phyloP scores from a whole-genome alignment of 2,888 invertebrate genomes.

The Scelioninae gen. 2 region DNA sequence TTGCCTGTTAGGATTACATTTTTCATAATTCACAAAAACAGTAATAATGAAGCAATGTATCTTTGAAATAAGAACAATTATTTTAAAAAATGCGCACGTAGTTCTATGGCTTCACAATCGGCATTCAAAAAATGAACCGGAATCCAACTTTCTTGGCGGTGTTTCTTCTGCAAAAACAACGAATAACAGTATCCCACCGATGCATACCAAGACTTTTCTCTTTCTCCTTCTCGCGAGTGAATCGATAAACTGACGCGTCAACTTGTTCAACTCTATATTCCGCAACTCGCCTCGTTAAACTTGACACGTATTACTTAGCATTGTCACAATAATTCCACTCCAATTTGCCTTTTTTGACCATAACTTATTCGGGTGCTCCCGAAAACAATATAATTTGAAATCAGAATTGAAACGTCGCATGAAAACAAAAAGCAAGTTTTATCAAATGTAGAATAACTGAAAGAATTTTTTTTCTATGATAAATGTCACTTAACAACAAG shows the following conservation, averaged over 20 bases:
- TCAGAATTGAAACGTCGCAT: too few species aligned
- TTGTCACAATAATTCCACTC: conserved; percentile 64
- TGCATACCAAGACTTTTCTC: conserved; percentile 52
- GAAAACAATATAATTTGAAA: too few species aligned
- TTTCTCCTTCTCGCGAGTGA: conserved; percentile 49
- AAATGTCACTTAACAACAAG: too few species aligned
- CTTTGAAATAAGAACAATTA: too few species aligned
- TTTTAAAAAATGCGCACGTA: too few species aligned
- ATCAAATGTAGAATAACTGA: too few species aligned
- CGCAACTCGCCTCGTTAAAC: conserved; percentile 70
- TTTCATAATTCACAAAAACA: background rate
- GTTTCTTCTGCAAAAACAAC: conserved; percentile 35
- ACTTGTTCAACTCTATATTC: conserved; percentile 65
- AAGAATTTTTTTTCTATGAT: too few species aligned
- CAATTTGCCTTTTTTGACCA: too few species aligned
- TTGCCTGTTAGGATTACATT: too few species aligned
- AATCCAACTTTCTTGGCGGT: conserved; percentile 42
- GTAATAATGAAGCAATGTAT: conserved; percentile 3
- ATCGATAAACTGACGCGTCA: conserved; percentile 56
- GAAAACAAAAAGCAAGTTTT: too few species aligned
- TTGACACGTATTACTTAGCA: conserved; percentile 73
- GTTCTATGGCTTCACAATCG: conserved; percentile 21
- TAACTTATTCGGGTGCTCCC: too few species aligned
- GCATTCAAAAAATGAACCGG: conserved; percentile 23
- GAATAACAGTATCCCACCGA: conserved; percentile 45